phyloP scores from a whole-genome alignment of 2,888 invertebrate species.

The Carcina quercana region DNA sequence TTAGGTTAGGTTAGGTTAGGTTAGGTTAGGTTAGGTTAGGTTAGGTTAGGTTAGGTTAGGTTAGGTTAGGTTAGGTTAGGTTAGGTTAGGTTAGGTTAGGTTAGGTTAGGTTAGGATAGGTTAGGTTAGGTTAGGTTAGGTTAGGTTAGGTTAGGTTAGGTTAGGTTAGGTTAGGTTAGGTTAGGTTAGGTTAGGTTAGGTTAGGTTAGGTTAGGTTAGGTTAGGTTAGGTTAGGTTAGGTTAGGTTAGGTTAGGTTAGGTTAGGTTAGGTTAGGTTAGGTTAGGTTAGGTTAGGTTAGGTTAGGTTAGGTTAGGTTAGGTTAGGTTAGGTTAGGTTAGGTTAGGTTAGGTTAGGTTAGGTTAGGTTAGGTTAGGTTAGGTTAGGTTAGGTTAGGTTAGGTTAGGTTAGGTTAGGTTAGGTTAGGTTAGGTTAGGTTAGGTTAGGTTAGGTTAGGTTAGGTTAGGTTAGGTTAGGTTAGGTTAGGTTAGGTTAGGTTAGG shows the following conservation, averaged over 20 bases:
- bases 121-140: constrained; percentile 17
- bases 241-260: constrained; percentile 14
- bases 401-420: constrained; percentile 3
- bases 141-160: constrained; percentile 12
- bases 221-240: constrained; percentile 16
- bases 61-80: constrained; percentile 19
- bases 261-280: constrained; percentile 14
- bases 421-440: constrained; percentile 13
- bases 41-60: constrained; percentile 9
- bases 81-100: constrained; percentile 16
- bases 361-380: constrained; percentile 1
- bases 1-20: constrained; percentile 16
- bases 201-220: constrained; percentile 4
- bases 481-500: constrained; percentile 6
- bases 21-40: constrained; percentile 9
- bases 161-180: constrained; percentile 12
- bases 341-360: constrained; percentile 10
- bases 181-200: constrained; percentile 17
- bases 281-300: constrained; percentile 15
- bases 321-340: constrained; percentile 16
- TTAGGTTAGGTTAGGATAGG: constrained; percentile 17
- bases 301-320: constrained; percentile 17
- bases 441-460: constrained; percentile 13
- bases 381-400: constrained; percentile 2
- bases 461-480: constrained; percentile 4